phyloP scores from a whole-genome alignment of 2,888 invertebrate genomes.

The Endomychus coccineus region DNA sequence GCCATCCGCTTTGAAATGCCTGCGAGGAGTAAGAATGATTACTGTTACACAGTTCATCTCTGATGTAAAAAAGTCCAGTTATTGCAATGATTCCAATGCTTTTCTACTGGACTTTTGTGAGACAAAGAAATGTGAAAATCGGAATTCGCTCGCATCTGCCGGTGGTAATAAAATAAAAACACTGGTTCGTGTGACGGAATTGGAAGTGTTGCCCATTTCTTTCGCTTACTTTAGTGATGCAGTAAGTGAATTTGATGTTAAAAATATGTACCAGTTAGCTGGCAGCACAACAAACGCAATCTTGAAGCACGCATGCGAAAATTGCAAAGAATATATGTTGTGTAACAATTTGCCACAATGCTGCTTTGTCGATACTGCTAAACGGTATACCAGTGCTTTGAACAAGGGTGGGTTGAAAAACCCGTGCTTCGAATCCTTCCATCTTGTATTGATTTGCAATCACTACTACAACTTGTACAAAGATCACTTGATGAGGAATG shows the following conservation, averaged over 20 bases:
- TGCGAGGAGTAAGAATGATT: background rate
- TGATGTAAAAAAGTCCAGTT: background rate
- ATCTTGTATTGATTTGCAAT: background rate
- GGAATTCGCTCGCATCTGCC: too few relatives aligned
- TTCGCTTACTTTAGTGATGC: too few relatives aligned
- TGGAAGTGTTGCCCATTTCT: too few relatives aligned
- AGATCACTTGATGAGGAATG: background rate
- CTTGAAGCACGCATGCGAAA: background rate
- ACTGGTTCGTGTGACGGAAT: too few relatives aligned
- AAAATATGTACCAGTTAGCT: background rate
- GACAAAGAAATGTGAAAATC: too few relatives aligned
- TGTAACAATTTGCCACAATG: background rate
- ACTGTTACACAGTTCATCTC: background rate
- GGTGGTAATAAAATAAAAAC: too few relatives aligned
- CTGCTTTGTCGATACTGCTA: background rate
- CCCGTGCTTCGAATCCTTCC: background rate
- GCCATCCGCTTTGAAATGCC: background rate
- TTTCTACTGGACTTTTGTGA: constrained; percentile 3
- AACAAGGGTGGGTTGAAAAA: background rate
- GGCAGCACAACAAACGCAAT: constrained; percentile 1
- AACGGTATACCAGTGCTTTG: background rate
- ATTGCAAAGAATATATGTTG: background rate
- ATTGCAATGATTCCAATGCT: background rate
- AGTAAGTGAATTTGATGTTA: too few relatives aligned
- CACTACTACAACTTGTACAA: too few relatives aligned